A percentile compares a stretch with the other conserved stretches of the same genome.
These are phyloP conservation scores for Ochropleura plecta DNA, from an alignment of 2,888 invertebrate species.

Conservation along the genomic window DNA sequence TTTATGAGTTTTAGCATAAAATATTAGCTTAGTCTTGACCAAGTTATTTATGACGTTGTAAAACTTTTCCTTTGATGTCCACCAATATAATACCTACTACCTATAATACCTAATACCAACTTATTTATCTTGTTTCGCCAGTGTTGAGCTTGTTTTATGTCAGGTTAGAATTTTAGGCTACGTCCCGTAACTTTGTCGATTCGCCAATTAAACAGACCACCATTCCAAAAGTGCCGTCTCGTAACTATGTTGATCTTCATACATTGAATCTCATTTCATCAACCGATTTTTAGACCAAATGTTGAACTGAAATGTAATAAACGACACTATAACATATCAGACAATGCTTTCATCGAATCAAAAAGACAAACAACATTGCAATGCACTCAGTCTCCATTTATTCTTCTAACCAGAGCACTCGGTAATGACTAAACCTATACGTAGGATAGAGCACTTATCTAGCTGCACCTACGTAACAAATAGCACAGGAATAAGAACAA, in stretches of 20 bases:
- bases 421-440: constrained; percentile 56
- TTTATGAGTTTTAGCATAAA: constrained; percentile 48
- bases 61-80: constrained; percentile 15
- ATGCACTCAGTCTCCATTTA: constrained; percentile 16
- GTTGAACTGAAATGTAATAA: not conserved
- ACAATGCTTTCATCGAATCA: not conserved
- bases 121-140: constrained; percentile 2
- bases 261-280: no score
- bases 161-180: not conserved
- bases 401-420: constrained; percentile 49
- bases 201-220: no score
- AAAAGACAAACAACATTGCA: not conserved
- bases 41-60: constrained; percentile 37
- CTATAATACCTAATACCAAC: not conserved
- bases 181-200: no score
- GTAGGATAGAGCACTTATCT: constrained; percentile 54
- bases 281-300: not conserved
- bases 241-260: no score
- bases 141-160: not conserved
- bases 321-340: not conserved
- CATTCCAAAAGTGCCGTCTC: no score
- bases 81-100: not conserved
- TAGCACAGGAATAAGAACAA: constrained; percentile 74
- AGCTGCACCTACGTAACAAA: constrained; percentile 66
- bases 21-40: constrained; percentile 32